Evolutionary conservation across 2,888 invertebrate species (phyloP).

Genomic region (Cistogaster globosa): DNA sequence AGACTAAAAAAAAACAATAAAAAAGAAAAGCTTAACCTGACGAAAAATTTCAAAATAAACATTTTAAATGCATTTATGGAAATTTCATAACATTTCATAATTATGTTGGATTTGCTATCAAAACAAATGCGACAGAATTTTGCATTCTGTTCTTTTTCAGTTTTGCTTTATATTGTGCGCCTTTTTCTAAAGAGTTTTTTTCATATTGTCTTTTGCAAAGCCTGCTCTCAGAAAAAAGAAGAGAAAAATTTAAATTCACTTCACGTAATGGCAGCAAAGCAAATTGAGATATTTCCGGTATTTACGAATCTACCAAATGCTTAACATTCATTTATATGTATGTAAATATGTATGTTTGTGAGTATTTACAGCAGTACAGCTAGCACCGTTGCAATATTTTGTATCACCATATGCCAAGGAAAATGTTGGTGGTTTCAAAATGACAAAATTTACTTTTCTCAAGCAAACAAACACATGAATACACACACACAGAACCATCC

Average conservation of each 20-base stretch:
- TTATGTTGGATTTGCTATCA: background rate
- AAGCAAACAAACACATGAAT: background rate
- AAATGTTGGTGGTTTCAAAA: constrained; percentile 48
- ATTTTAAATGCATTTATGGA: constrained; percentile 42
- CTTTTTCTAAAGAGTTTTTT: constrained; percentile 21
- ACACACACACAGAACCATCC: no score
- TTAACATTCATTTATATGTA: constrained; percentile 1
- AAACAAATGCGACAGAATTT: constrained; percentile 43
- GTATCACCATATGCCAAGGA: constrained; percentile 41
- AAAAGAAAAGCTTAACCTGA: constrained; percentile 1
- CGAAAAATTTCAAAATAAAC: constrained; percentile 17
- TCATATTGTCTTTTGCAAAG: constrained; percentile 44
- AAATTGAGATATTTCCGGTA: constrained; percentile 74
- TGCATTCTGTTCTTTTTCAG: constrained; percentile 5
- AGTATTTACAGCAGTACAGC: background rate
- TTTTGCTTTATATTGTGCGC: background rate
- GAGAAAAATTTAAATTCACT: constrained; percentile 71
- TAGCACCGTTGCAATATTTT: no score
- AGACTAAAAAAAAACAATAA: background rate
- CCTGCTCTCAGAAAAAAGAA: constrained; percentile 38
- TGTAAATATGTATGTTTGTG: background rate
- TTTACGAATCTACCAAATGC: constrained; percentile 63
- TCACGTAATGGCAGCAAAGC: constrained; percentile 71
- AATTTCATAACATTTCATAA: constrained; percentile 26
- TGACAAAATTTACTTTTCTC: constrained; percentile 35